These are phyloP conservation scores for Agrochola circellaris DNA, from an alignment of 2,888 invertebrate species.

Conservation along the genomic window DNA sequence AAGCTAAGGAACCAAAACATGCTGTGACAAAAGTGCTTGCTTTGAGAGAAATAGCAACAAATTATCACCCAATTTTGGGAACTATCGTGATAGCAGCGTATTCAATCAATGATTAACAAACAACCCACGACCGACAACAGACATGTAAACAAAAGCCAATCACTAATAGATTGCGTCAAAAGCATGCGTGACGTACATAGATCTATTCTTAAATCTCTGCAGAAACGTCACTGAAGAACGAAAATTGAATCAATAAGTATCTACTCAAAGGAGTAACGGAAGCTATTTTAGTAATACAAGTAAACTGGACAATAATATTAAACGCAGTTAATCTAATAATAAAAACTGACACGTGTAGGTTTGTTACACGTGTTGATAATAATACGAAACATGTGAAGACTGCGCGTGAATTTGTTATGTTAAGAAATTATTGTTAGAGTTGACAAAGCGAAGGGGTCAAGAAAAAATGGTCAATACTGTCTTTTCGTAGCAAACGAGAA, in stretches of 20 bases:
- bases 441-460: conserved; percentile 19
- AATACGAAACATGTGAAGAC: conserved; percentile 45
- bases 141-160: conserved; percentile 41
- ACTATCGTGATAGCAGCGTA: background rate
- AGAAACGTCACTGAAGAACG: conserved; percentile 22
- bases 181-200: conserved; percentile 31
- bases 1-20: background rate
- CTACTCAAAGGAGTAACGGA: background rate
- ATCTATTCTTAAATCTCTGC: conserved; percentile 39
- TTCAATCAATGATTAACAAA: conserved; percentile 19
- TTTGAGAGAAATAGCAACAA: background rate
- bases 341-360: conserved; percentile 55
- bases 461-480: conserved; percentile 11
- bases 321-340: conserved; percentile 62
- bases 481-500: background rate
- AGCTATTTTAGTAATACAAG: conserved; percentile 26
- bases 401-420: conserved; percentile 44
- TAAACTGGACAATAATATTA: conserved; percentile 42
- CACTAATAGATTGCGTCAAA: conserved; percentile 17
- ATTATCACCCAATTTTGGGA: background rate
- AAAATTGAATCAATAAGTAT: conserved; percentile 7
- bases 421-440: conserved; percentile 37
- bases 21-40: background rate
- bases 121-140: background rate
- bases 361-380: conserved; percentile 53